These are phyloP conservation scores for Luperina nickerlii DNA, from an alignment of 2,888 invertebrate species.

Conservation along the genomic window DNA sequence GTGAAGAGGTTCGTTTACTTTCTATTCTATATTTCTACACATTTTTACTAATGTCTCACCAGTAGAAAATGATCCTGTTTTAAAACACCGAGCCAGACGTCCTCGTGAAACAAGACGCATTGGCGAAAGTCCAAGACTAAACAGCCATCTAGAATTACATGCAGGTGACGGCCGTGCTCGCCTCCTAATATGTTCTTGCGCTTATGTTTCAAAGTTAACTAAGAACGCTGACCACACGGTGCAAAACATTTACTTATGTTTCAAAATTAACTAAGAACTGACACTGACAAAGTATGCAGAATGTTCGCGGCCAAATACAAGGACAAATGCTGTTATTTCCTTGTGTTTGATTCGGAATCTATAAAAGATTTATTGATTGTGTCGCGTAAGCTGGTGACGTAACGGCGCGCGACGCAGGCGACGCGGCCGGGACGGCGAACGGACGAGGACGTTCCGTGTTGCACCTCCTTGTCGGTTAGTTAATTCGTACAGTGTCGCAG, in stretches of 20 bases:
- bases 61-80: neutral
- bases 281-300: neutral
- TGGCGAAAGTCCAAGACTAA: conserved; percentile 1
- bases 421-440: neutral
- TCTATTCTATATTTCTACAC: neutral
- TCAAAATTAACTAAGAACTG: too few relatives aligned
- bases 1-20: neutral
- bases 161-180: neutral
- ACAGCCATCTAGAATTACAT: neutral
- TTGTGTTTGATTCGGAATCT: conserved; percentile 14
- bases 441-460: neutral
- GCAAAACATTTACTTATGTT: too few relatives aligned
- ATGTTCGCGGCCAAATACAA: conserved; percentile 6
- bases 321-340: conserved; percentile 16
- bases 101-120: too few relatives aligned
- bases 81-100: neutral
- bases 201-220: neutral
- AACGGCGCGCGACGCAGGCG: neutral
- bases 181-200: neutral
- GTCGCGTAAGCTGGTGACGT: conserved; percentile 3
- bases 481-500: neutral
- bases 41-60: neutral
- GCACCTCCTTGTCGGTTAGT: neutral
- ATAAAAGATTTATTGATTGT: conserved; percentile 3
- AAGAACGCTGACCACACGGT: neutral